phyloP scores from a whole-genome alignment of 2,888 invertebrate species.

The Macrosiphum euphorbiae region DNA sequence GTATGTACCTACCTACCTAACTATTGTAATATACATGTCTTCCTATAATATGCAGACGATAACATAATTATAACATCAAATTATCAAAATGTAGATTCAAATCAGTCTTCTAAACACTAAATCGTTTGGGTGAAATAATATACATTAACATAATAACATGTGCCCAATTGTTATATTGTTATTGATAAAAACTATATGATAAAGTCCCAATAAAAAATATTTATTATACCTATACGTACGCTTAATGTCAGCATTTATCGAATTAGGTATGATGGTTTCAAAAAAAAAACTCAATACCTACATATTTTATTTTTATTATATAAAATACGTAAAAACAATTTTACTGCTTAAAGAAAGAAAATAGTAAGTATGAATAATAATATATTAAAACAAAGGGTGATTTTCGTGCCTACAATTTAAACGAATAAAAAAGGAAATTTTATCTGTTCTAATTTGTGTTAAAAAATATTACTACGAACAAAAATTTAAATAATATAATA shows the following conservation, averaged over 20 bases:
- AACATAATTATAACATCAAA: neutral
- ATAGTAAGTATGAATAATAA: neutral
- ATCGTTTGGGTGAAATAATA: neutral
- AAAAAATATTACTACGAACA: neutral
- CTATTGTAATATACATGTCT: constrained; percentile 30
- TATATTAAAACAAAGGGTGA: neutral
- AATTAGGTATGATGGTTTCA: constrained; percentile 21
- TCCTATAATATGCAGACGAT: neutral
- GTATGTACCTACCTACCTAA: neutral
- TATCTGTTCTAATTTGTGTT: neutral
- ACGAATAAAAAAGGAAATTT: neutral
- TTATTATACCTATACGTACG: constrained; percentile 15
- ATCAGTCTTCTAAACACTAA: neutral
- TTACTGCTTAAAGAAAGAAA: neutral
- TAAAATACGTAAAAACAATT: neutral
- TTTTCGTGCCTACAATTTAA: constrained; percentile 17
- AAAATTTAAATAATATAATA: constrained; percentile 12
- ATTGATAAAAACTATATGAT: neutral
- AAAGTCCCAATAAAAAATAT: neutral
- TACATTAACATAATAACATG: neutral
- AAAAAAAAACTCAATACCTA: neutral
- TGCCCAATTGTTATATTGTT: neutral
- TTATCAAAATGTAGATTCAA: neutral
- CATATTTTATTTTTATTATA: constrained; percentile 41
- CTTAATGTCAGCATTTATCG: constrained; percentile 29